Conservation (phyloP, 2,797 vertebrate species). For the Esox lucius region DNA sequence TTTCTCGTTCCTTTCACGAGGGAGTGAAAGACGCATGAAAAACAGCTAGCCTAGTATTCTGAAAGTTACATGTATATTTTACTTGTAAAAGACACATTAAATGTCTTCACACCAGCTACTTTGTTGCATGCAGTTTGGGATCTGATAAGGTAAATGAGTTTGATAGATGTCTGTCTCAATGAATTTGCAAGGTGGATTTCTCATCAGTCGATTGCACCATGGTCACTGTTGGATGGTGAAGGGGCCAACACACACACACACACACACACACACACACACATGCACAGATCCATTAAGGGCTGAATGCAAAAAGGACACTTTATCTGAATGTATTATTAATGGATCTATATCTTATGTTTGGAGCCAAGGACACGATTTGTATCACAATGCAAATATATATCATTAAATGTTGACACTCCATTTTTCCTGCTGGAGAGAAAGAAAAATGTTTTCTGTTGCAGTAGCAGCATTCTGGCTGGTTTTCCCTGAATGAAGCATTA, state of each 20-base stretch:
- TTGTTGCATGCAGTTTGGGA: slow-evolving; percentile 29
- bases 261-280: background rate
- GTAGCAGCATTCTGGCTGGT: slow-evolving; percentile 30
- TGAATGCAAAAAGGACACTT: slow-evolving; percentile 77
- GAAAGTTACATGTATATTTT: slow-evolving; percentile 67
- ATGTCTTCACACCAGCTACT: slow-evolving; percentile 48
- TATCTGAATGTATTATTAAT: slow-evolving; percentile 85
- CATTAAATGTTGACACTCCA: slow-evolving; percentile 85
- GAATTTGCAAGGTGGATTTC: slow-evolving; percentile 64
- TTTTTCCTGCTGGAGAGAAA: slow-evolving; percentile 79
- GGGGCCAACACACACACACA: background rate
- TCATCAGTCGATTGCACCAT: slow-evolving; percentile 71
- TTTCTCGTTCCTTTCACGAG: slow-evolving; percentile 49
- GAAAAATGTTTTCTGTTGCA: slow-evolving; percentile 75
- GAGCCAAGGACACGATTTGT: slow-evolving; percentile 84
- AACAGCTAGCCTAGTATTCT: slow-evolving; percentile 37
- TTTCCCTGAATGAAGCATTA: slow-evolving; percentile 50
- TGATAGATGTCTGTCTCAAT: slow-evolving; percentile 75
- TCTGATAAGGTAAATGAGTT: slow-evolving; percentile 70
- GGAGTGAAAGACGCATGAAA: slow-evolving; percentile 53
- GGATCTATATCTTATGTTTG: slow-evolving; percentile 84
- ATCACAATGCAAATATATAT: slow-evolving; percentile 86
- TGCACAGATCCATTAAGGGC: slow-evolving; percentile 73
- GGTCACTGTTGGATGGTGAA: slow-evolving; percentile 68
- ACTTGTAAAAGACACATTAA: slow-evolving; percentile 37